Percentiles rank a stretch among this genome's conserved stretches.
Conservation (phyloP, 2,113 vertebrate species). For the Panthera leo region DNA sequence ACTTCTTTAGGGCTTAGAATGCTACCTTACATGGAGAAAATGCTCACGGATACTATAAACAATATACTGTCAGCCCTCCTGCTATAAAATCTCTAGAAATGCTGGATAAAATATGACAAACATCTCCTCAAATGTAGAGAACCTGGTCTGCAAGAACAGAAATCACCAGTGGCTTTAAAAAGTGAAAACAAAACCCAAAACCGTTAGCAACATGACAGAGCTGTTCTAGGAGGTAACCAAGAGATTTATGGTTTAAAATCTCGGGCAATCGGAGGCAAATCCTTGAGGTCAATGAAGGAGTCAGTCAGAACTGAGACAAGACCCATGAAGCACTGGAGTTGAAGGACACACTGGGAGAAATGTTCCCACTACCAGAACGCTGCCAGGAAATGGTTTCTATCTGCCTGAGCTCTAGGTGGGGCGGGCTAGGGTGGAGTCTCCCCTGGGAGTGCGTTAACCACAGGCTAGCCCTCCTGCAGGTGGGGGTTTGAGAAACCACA, state of each 20-base stretch:
- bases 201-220: not conserved
- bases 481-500: not conserved
- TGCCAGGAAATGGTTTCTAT: not conserved
- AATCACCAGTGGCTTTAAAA: not conserved
- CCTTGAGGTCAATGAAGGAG: not conserved
- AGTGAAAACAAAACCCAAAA: not conserved
- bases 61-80: not conserved
- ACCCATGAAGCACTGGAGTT: not conserved
- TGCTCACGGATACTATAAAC: not conserved
- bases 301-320: not conserved
- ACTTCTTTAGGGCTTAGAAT: not conserved
- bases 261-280: not conserved
- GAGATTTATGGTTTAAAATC: not conserved
- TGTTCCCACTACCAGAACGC: not conserved
- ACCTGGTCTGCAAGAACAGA: not conserved
- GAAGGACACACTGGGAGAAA: not conserved
- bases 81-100: not conserved
- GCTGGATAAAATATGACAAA: not conserved
- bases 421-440: no score
- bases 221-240: not conserved
- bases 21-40: not conserved
- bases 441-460: no score
- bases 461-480: not conserved
- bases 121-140: not conserved
- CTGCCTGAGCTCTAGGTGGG: not conserved